Conservation (phyloP, 2,888 invertebrate genomes). For the Hipparchia sbordonii region DNA sequence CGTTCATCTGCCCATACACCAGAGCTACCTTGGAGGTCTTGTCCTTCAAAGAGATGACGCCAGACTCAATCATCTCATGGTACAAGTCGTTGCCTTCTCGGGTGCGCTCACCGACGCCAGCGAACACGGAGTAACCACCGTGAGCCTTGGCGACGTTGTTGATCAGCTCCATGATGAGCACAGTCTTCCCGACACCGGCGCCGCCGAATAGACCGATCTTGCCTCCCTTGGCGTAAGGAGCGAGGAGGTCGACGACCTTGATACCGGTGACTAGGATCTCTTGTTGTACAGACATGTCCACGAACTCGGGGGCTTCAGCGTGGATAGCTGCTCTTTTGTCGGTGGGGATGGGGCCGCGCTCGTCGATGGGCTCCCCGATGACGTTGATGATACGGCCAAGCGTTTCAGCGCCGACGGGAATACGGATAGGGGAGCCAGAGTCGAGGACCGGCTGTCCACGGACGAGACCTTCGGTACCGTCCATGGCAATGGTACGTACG, state of each 20-base stretch:
- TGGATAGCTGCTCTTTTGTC: conserved; percentile 92
- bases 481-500: conserved; percentile 97
- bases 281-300: conserved; percentile 95
- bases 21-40: conserved; percentile 95
- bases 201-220: conserved; percentile 97
- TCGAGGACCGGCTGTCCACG: conserved; percentile 93
- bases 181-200: conserved; percentile 98
- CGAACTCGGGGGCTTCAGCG: conserved; percentile 94
- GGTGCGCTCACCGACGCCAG: conserved; percentile 97
- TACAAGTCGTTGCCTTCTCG: conserved; percentile 98
- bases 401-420: conserved; percentile 95
- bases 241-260: conserved; percentile 96
- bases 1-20: conserved; percentile 98
- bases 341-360: conserved; percentile 93
- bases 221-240: conserved; percentile 97
- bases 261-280: conserved; percentile 97
- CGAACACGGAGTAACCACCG: conserved; percentile 98
- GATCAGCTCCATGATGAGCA: conserved; percentile 97
- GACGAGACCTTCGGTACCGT: conserved; percentile 96
- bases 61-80: conserved; percentile 97
- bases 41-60: conserved; percentile 95
- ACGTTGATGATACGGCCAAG: conserved; percentile 97
- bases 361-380: conserved; percentile 94
- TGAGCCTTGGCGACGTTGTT: conserved; percentile 98
- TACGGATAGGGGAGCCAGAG: conserved; percentile 93